Evolutionary conservation across 2,113 vertebrate genomes (phyloP).

Genomic region (Bambusicola thoracicus): DNA sequence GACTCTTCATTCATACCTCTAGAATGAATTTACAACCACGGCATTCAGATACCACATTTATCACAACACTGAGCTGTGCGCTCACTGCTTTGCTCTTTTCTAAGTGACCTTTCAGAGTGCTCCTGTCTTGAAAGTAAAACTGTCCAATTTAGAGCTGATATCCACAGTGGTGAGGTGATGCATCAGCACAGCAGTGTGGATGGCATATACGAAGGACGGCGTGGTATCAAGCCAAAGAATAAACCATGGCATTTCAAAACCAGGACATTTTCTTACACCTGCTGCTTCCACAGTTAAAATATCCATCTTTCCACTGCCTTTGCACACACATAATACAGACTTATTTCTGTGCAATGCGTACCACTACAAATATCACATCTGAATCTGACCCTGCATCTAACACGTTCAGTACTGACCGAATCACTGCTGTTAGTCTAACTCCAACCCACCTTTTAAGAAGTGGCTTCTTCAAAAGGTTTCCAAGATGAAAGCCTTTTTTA

Average conservation of each 20-base stretch:
- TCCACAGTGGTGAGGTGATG: neutral
- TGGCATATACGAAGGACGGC: neutral
- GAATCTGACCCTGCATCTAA: neutral
- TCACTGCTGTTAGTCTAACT: slow-evolving; percentile 62
- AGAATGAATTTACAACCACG: neutral
- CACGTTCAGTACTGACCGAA: neutral
- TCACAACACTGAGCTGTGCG: neutral
- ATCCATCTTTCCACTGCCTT: neutral
- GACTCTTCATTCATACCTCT: neutral
- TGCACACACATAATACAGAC: neutral
- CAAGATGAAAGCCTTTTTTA: slow-evolving; percentile 76
- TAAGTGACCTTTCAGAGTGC: neutral
- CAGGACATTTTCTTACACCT: neutral
- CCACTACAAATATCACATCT: neutral
- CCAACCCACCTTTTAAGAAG: slow-evolving; percentile 76
- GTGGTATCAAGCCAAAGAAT: neutral
- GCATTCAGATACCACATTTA: neutral
- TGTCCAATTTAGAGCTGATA: neutral
- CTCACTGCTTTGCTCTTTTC: neutral
- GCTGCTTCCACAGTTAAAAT: neutral
- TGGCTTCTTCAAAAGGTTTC: slow-evolving; percentile 75
- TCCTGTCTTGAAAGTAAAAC: neutral
- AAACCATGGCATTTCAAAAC: neutral
- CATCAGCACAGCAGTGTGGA: neutral
- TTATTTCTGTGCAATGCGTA: neutral